Evolutionary conservation across 2,888 invertebrate genomes (phyloP).

Genomic region (Lysandra bellargus): DNA sequence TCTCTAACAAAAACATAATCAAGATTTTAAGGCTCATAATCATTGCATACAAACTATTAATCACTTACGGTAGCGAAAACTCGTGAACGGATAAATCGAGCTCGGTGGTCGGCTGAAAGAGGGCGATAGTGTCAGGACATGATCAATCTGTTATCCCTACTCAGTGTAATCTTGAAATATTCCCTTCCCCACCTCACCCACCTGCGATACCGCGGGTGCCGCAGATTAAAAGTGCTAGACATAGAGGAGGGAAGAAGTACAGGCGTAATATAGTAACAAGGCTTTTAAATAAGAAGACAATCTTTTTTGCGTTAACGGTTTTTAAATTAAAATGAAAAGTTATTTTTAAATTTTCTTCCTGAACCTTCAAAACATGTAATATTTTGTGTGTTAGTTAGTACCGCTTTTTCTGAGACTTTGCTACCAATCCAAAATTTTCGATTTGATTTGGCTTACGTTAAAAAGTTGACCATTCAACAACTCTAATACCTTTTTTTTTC

Average conservation of each 20-base stretch:
- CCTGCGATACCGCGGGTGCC: conserved; percentile 40
- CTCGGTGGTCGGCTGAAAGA: conserved; percentile 34
- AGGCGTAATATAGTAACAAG: no score
- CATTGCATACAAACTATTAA: not conserved
- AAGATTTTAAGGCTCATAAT: not conserved
- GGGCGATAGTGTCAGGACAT: conserved; percentile 53
- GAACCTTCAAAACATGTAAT: no score
- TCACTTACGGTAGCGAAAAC: conserved; percentile 3
- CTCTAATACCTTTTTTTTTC: no score
- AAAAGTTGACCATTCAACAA: no score
- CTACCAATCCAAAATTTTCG: no score
- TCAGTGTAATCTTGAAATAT: conserved; percentile 67
- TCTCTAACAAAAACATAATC: not conserved
- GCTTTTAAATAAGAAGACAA: no score
- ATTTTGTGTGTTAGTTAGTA: no score
- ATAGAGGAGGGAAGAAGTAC: not conserved
- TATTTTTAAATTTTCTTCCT: no score
- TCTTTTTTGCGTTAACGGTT: no score
- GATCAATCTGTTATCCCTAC: conserved; percentile 63
- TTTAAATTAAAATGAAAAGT: no score
- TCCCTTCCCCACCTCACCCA: conserved; percentile 54
- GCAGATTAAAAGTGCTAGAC: not conserved
- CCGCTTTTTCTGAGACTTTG: no score
- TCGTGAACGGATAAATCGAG: conserved; percentile 6
- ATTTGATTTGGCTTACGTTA: no score